Evolutionary conservation across 2,797 vertebrate species (phyloP), one percentile per base, ranked within the genome.

Genomic region (Molothrus aeneus): DNA sequence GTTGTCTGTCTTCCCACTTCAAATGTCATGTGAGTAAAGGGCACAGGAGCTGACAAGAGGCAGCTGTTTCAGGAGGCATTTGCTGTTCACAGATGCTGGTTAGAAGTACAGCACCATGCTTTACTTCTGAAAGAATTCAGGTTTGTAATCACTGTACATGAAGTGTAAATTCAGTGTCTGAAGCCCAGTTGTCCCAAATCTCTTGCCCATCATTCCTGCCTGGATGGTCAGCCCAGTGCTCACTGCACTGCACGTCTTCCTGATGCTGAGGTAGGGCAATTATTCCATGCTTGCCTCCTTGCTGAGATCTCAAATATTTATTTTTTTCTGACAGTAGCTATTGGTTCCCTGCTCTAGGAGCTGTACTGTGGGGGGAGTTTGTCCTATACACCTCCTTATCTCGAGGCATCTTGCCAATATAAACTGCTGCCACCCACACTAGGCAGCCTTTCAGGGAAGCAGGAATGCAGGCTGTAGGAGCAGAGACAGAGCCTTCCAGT

Each of bases 381-480:
- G 75, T 78, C 77, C 80, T 92, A 28, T 77, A 86, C 73, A 81
- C 82, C 45, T 90, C 59, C 86, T 87, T 91, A 93, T 95, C 91
- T 93, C 13, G 54, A 91, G 95, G 95, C 88, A 85, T 90, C 88
- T 86, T 95, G 95, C 95, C 96, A 92, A 10, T 66, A 77, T 92
- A 92, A 97, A 93, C 94, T 92, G 73, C 92, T 93, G 88, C 91
- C 91, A 70, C 86, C 96, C 66, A 90, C 70, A 12, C 80, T 40
- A 80, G 87, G 82, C 92, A 86, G 95, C 80, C 70, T 73, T 90
- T 95, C 91, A 82, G 82, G 81, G 75, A 83, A 85, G 78, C 43
- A 89, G 86, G 88, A 94, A 82, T 77, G 73, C 54, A 86, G 77
- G 59, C 73, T 96, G 60, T 40, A 77, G 70, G 92, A 84, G 68